These are phyloP conservation scores for Mythimna vitellina DNA, from an alignment of 2,888 invertebrate species.

Conservation along the genomic window DNA sequence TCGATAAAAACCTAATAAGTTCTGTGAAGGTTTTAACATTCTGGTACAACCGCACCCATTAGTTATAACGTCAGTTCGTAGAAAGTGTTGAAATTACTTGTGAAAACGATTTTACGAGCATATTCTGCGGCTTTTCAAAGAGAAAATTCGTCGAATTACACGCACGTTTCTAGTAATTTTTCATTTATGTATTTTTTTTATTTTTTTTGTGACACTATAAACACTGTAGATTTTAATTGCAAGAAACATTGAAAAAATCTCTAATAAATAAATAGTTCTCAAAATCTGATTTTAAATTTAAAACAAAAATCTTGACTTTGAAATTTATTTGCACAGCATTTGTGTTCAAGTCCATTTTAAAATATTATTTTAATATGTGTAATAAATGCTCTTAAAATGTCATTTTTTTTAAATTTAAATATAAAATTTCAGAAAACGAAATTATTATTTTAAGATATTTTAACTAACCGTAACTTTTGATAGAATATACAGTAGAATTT, in stretches of 20 bases:
- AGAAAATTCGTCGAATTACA: background rate
- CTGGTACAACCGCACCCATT: conserved; percentile 45
- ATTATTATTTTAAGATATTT: background rate
- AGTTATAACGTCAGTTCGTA: conserved; percentile 26
- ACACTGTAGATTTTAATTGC: background rate
- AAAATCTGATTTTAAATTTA: background rate
- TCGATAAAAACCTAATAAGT: conserved; percentile 52
- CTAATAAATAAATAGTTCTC: too few species aligned
- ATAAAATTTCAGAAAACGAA: background rate
- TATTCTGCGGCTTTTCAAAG: background rate
- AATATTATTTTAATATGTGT: background rate
- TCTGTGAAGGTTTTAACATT: conserved; percentile 43
- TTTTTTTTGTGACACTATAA: background rate
- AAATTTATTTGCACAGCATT: background rate
- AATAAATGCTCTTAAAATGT: background rate
- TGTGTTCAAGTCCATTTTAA: background rate
- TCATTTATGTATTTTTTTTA: background rate
- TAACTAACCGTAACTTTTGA: background rate
- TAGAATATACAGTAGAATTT: background rate
- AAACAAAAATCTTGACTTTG: background rate
- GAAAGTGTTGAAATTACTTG: conserved; percentile 29
- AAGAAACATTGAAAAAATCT: too few species aligned
- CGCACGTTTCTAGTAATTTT: background rate
- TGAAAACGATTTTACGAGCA: conserved; percentile 4
- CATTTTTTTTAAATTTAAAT: accelerated